phyloP scores from a whole-genome alignment of 1,140 invertebrate species.

The Hycleus phaleratus region DNA sequence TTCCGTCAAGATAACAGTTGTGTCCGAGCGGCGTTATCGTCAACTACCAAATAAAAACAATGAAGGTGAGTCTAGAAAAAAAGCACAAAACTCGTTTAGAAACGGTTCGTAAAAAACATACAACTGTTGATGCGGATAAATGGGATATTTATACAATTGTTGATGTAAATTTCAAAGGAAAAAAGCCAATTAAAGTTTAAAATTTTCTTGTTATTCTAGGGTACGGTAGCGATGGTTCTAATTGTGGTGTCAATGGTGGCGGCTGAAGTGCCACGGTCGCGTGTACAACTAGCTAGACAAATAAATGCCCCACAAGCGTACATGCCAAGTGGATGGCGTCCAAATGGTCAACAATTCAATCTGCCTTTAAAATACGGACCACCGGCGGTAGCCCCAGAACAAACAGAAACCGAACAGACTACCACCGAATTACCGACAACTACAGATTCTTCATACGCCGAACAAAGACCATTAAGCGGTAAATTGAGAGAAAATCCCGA shows the following conservation, averaged over 20 bases:
- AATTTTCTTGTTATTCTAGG: slow-evolving; percentile 22
- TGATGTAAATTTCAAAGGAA: slow-evolving; percentile 20
- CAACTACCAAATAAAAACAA: slow-evolving; percentile 16
- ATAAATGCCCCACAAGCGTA: slow-evolving; percentile 24
- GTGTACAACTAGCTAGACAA: slow-evolving; percentile 21
- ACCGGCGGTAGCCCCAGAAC: slow-evolving; percentile 14
- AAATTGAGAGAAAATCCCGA: too few relatives aligned
- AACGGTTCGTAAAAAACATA: slow-evolving; percentile 13
- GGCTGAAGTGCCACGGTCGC: slow-evolving; percentile 31
- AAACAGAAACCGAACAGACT: slow-evolving; percentile 5
- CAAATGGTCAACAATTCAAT: slow-evolving; percentile 31
- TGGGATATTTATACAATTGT: slow-evolving; percentile 23
- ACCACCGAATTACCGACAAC: background rate
- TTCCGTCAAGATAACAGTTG: slow-evolving; percentile 22
- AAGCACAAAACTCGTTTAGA: background rate
- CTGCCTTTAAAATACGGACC: slow-evolving; percentile 25
- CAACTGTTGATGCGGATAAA: slow-evolving; percentile 21
- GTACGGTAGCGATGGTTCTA: slow-evolving; percentile 26
- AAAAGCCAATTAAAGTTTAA: background rate
- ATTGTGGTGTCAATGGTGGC: slow-evolving; percentile 28
- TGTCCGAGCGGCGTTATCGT: slow-evolving; percentile 2
- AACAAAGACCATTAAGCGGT: too few relatives aligned
- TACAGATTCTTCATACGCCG: too few relatives aligned
- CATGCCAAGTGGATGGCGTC: slow-evolving; percentile 31
- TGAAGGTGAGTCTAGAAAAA: slow-evolving; percentile 29